phyloP scores from a whole-genome alignment of 2,888 invertebrate species.

The Chamaedrilus cognettii region DNA sequence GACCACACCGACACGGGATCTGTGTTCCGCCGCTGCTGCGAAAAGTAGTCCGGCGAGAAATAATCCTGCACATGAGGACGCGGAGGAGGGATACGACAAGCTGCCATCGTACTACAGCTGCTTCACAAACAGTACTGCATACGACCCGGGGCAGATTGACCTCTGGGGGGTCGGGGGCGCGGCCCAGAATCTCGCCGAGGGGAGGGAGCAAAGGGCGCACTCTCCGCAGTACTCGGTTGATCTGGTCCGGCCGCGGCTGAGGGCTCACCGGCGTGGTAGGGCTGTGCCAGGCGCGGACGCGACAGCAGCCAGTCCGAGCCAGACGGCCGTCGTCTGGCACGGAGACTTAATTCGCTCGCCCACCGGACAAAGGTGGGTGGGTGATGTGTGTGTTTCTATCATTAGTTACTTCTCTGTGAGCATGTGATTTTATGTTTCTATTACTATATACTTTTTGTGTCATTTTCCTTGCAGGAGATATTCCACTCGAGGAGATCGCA shows the following conservation, averaged over 20 bases:
- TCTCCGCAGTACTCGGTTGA: neutral
- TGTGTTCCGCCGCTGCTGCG: no score
- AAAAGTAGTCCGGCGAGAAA: no score
- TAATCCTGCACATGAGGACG: neutral
- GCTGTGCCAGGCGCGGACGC: neutral
- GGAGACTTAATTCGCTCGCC: no score
- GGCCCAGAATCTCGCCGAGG: neutral
- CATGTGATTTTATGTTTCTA: no score
- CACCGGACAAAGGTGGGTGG: no score
- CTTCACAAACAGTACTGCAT: slow-evolving; percentile 56
- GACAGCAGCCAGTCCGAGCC: no score
- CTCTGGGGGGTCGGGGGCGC: neutral
- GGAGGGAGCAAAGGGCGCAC: neutral
- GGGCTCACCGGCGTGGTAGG: neutral
- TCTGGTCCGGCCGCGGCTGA: neutral
- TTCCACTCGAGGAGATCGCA: no score
- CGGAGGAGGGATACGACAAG: slow-evolving; percentile 41
- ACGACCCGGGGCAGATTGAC: slow-evolving; percentile 24
- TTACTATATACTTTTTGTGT: no score
- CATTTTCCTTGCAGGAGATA: no score
- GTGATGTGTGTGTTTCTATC: no score
- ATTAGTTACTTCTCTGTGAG: no score
- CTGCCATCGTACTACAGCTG: slow-evolving; percentile 53
- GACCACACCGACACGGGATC: slow-evolving; percentile 1
- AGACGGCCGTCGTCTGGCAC: no score